These are phyloP conservation scores for Chirona hameri DNA, from an alignment of 2,888 invertebrate species.

Conservation along the genomic window DNA sequence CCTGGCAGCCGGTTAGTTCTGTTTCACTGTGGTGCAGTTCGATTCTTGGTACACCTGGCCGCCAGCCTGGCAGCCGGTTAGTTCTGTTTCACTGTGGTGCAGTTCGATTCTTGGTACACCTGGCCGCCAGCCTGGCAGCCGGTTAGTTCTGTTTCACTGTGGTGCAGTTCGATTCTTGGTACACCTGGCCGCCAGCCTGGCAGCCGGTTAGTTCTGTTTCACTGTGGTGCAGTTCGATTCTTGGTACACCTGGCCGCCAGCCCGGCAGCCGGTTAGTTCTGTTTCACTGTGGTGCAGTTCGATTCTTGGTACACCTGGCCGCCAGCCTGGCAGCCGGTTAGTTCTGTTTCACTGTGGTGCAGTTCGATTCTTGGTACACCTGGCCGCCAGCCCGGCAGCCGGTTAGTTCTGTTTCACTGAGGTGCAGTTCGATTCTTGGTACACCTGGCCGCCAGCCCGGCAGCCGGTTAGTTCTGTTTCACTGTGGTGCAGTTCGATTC, in stretches of 20 bases:
- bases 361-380: neutral
- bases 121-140: slow-evolving; percentile 6
- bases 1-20: slow-evolving; percentile 24
- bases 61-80: slow-evolving; percentile 23
- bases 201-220: neutral
- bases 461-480: neutral
- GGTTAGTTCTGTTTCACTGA: neutral
- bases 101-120: neutral
- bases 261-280: slow-evolving; percentile 13
- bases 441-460: neutral
- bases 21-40: too few relatives aligned
- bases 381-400: slow-evolving; percentile 1
- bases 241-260: neutral
- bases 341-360: neutral
- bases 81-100: neutral
- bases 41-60: neutral
- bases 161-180: neutral
- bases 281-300: too few relatives aligned
- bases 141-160: neutral
- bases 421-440: neutral
- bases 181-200: slow-evolving; percentile 5
- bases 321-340: slow-evolving; percentile 23
- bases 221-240: neutral
- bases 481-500: neutral
- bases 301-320: neutral